A percentile compares a stretch with the other conserved stretches of the same genome.
phyloP scores from a whole-genome alignment of 2,888 invertebrate genomes.

The Ornithoptera alexandrae region DNA sequence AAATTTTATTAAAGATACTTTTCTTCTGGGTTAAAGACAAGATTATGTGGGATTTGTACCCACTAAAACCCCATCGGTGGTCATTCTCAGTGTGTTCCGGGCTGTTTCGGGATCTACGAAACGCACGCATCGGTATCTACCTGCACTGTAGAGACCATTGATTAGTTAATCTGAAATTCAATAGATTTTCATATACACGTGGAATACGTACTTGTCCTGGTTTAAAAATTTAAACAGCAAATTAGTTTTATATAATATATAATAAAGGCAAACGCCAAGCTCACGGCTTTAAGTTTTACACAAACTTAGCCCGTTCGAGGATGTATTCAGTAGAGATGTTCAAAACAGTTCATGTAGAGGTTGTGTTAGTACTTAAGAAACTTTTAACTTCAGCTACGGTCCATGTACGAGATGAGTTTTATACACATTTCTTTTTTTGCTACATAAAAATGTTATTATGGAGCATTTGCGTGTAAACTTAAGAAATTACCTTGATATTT shows the following conservation, averaged over 20 bases:
- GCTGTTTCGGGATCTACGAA: too few relatives aligned
- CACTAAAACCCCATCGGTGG: too few relatives aligned
- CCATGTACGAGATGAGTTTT: neutral
- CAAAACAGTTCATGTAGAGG: slow-evolving; percentile 16
- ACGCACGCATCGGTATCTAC: too few relatives aligned
- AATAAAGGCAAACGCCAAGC: neutral
- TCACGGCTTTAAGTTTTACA: slow-evolving; percentile 9
- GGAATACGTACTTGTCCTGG: too few relatives aligned
- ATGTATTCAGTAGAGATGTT: slow-evolving; percentile 22
- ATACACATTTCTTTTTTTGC: neutral
- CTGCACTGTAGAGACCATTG: too few relatives aligned
- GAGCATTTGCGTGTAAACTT: too few relatives aligned
- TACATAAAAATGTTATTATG: neutral
- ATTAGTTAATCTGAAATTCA: too few relatives aligned
- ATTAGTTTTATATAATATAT: neutral
- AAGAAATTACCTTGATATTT: neutral
- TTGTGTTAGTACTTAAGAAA: slow-evolving; percentile 16
- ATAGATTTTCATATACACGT: too few relatives aligned
- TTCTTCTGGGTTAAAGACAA: too few relatives aligned
- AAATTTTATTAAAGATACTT: too few relatives aligned
- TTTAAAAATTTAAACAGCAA: neutral
- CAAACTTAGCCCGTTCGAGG: neutral
- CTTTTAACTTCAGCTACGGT: slow-evolving; percentile 5
- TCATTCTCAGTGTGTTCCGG: too few relatives aligned
- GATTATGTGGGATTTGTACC: too few relatives aligned